Conservation (phyloP, 1,140 invertebrate species). For the Acromyrmex echinatior region DNA sequence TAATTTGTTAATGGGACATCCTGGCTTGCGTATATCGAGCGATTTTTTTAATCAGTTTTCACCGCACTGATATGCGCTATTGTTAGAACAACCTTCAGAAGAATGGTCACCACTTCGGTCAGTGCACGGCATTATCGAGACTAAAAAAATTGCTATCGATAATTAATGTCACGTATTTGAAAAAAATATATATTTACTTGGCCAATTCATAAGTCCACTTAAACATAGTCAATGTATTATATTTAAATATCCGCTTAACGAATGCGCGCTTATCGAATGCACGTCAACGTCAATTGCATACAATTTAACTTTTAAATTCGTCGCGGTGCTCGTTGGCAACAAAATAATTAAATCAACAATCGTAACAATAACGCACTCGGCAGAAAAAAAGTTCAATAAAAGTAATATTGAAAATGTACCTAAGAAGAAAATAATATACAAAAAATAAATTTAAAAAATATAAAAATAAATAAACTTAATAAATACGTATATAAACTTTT, state of each 20-base stretch:
- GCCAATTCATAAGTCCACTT: constrained; percentile 39
- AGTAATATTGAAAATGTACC: neutral
- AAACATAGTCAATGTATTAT: neutral
- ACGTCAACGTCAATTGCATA: constrained; percentile 19
- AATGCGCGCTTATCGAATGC: constrained; percentile 2
- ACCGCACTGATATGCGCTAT: constrained; percentile 67
- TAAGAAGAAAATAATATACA: neutral
- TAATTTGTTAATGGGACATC: constrained; percentile 76
- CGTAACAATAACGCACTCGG: neutral
- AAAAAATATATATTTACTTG: neutral
- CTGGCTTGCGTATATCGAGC: constrained; percentile 61
- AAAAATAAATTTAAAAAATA: neutral
- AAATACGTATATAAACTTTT: neutral
- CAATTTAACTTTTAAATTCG: constrained; percentile 34
- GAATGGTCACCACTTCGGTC: constrained; percentile 50
- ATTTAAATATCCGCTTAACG: neutral
- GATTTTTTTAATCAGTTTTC: constrained; percentile 72
- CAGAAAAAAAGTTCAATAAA: neutral
- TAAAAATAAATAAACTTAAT: neutral
- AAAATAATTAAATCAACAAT: constrained; percentile 29
- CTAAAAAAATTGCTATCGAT: constrained; percentile 14
- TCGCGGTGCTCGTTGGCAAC: neutral
- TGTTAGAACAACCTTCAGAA: constrained; percentile 71
- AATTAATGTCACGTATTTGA: neutral
- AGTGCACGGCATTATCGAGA: constrained; percentile 49